Evolutionary conservation across 2,113 vertebrate species (phyloP), one percentile per base, ranked within the genome.

Genomic region (Coturnix japonica): DNA sequence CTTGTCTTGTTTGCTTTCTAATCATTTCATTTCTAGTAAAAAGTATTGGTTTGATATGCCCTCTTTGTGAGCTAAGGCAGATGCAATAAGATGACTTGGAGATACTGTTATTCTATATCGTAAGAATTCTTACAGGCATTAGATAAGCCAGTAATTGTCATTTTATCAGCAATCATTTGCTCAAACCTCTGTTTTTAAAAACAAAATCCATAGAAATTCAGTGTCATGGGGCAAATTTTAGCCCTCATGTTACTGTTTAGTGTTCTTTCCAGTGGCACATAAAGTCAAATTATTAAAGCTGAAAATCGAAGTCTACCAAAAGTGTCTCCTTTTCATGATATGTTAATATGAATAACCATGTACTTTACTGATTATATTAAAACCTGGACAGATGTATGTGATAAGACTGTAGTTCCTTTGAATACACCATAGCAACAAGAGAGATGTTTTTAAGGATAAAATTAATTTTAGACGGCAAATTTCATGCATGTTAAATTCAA

Each of bases 361-460:
- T 95, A 86, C 63, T 95, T 95, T 94, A 83, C 80, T 74, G 88
- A 87, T 85, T 77, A 77, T 66, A 81, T 86, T 85, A 80, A 94
- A 94, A 89, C 39, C 22, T 81, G 60, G 73, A 60, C 22, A 91
- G 74, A 94, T 89, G 51, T 53, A 64, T 70, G 39, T 51, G 66
- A 64, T 56, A 84, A 94, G 77, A 46, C 0, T 89, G 28, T 43
- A 85, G 33, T 73, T 90, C n/a, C 51, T 91, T 70, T 90, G 63
- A 67, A 89, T 91, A 85, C 61, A 64, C 39, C 53, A 44, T 41
- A 83, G 35, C n/a, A 65, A 64, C 78, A 15, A 47, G 25, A 57
- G 22, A 46, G 37, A 76, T 20, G 6, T 63, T 93, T 88, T 91
- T 71, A 60, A 87, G 71, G 31, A 73, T 57, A 76, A 81, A 94